These are phyloP conservation scores for Hylia prasina DNA, from an alignment of 2,113 vertebrate species.

Conservation along the genomic window DNA sequence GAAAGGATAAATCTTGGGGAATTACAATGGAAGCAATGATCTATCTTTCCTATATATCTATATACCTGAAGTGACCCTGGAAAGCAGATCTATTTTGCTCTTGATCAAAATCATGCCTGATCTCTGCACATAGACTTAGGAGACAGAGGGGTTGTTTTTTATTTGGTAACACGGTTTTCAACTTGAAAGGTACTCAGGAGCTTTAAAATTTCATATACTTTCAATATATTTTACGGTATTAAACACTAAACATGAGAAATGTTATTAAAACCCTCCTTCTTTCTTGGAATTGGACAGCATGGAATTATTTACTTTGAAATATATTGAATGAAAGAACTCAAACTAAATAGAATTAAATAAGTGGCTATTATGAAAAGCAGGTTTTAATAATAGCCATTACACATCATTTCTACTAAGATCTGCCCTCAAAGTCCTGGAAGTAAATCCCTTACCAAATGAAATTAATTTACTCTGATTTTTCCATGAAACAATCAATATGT, in stretches of 20 bases:
- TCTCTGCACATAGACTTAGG: neutral
- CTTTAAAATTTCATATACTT: neutral
- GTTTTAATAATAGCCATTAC: neutral
- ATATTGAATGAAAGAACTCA: neutral
- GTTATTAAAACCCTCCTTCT: neutral
- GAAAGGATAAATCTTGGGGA: neutral
- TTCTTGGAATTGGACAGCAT: neutral
- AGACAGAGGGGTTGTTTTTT: neutral
- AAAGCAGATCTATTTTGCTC: neutral
- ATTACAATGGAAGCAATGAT: neutral
- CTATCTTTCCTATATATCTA: neutral
- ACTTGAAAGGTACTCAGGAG: neutral
- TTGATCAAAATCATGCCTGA: neutral
- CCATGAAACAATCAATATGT: conserved; percentile 11
- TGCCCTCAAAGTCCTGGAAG: neutral
- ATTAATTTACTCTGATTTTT: conserved; percentile 11
- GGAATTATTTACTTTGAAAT: neutral
- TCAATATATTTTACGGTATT: neutral
- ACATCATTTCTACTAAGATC: neutral
- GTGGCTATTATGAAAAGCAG: neutral
- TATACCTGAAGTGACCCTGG: neutral
- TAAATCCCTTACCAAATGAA: neutral
- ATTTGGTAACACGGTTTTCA: neutral
- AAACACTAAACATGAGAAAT: neutral
- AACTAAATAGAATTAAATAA: neutral